Base-by-base conservation (phyloP, 2,888 invertebrate species). In the Sesamia inferens region DNA sequence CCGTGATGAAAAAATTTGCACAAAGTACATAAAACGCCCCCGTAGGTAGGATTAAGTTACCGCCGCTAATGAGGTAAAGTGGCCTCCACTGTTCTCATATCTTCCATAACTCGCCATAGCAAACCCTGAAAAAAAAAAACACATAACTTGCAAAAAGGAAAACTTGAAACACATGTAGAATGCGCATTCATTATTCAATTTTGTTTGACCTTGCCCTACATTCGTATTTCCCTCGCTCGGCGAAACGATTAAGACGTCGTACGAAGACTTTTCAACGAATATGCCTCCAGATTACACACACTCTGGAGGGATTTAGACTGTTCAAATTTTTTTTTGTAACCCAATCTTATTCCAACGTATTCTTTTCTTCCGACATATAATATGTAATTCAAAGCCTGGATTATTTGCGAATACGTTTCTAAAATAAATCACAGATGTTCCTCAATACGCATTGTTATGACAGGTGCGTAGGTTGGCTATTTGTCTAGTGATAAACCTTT, bases 131-230 rank as follows among this genome's bases (percentile, higher is more conserved):
- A 14, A 64, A 48, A 48, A 65, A 62, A 54, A 47, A 19, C 10
- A 31, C 54, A 5, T 47, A 47, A 54, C 51, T 55, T 51, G 47
- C 42, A 69, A 19, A 68, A 71, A 58, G 42, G 8, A 78, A 78
- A 76, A 62, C 65, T 67, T 55, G 68, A 55, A 74, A 81, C 81
- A 76, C 54, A 79, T 68, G 66, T 61, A 79, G 31, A 71, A 74
- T 66, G 72, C 62, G 55, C 67, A 74, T 76, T 76, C 74, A 79
- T 85, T 75, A 84, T 86, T 85, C 68, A 85, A 82, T 85, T 81
- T 84, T 78, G 24, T 78, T 66, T 76, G 55, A 78, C 88, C 87
- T 88, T 86, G 87, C 55, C 85, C 86, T 67, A 79, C 62, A 75
- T 81, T 80, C 54, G 61, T 58, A 79, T 67, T 81, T 75, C 31